These are phyloP conservation scores for Spodoptera litura DNA, from an alignment of 1,140 invertebrate species.

Conservation along the genomic window DNA sequence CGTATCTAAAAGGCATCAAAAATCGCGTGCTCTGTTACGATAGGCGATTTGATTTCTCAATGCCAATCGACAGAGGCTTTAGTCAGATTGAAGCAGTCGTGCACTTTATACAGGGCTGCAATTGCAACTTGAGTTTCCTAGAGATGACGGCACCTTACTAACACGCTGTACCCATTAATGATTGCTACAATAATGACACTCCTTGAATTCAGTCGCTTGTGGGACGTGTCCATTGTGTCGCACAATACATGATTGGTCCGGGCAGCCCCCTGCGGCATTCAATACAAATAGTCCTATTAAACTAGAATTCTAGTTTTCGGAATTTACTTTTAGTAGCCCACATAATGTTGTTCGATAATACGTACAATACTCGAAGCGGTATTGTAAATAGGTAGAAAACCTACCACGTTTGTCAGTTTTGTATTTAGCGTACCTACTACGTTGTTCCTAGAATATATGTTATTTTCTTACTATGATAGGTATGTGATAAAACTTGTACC, in stretches of 20 bases:
- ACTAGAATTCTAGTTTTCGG: constrained; percentile 21
- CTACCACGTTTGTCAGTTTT: constrained; percentile 2
- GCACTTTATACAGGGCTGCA: too few species aligned
- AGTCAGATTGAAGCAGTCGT: not conserved
- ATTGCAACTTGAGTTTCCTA: too few species aligned
- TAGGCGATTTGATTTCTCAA: too few species aligned
- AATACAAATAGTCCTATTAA: constrained; percentile 2
- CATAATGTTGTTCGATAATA: not conserved
- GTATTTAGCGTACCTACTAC: too few species aligned
- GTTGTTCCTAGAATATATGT: too few species aligned
- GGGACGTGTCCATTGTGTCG: constrained; percentile 18
- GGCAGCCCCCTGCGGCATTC: constrained; percentile 22
- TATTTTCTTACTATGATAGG: too few species aligned
- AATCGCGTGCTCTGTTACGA: too few species aligned
- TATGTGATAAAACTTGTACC: not conserved
- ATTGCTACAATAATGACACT: constrained; percentile 6
- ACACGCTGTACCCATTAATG: not conserved
- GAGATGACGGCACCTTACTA: too few species aligned
- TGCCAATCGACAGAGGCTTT: not conserved
- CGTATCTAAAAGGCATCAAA: not conserved
- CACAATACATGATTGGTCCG: constrained; percentile 1
- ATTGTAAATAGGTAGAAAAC: not conserved
- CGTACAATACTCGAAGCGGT: not conserved
- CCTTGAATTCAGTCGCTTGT: constrained; percentile 15
- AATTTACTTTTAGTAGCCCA: not conserved